Conservation (phyloP, 2,797 vertebrate species). For the Aeoliscus strigatus region DNA sequence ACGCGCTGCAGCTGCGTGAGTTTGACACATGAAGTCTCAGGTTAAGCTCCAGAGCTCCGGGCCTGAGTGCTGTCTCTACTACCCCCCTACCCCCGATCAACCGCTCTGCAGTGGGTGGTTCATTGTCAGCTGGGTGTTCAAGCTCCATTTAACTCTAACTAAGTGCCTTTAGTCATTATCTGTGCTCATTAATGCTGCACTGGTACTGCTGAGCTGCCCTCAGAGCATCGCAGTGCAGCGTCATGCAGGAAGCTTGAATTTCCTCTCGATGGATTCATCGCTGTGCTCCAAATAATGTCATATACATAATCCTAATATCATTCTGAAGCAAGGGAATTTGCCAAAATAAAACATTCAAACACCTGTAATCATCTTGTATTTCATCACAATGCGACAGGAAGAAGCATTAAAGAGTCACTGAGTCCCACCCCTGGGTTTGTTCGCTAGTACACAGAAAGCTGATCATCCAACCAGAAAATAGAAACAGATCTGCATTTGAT, state of each 20-base stretch:
- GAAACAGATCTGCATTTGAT: too few species aligned
- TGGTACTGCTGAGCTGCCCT: conserved; percentile 38
- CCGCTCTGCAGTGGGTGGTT: conserved; percentile 49
- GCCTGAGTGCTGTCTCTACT: conserved; percentile 32
- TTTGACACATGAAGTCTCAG: conserved; percentile 41
- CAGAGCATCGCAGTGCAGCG: conserved; percentile 31
- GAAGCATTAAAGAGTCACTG: too few species aligned
- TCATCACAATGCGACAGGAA: conserved; percentile 23
- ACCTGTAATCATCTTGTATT: conserved; percentile 40
- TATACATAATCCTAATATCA: conserved; percentile 30
- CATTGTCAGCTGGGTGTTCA: conserved; percentile 68
- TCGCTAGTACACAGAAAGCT: too few species aligned
- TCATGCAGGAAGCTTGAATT: conserved; percentile 7
- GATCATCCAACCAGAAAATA: too few species aligned
- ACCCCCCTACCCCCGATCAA: conserved; percentile 32
- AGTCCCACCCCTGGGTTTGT: too few species aligned
- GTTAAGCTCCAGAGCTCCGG: conserved; percentile 40
- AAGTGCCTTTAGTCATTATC: conserved; percentile 69
- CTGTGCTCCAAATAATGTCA: conserved; percentile 15
- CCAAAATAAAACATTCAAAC: conserved; percentile 26
- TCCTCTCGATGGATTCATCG: conserved; percentile 21
- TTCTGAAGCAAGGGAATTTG: conserved; percentile 25
- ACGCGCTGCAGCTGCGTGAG: conserved; percentile 7
- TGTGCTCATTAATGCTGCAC: conserved; percentile 60
- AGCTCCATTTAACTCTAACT: conserved; percentile 70